phyloP scores from a whole-genome alignment of 2,113 vertebrate species.

The Zosterops hypoxanthus region DNA sequence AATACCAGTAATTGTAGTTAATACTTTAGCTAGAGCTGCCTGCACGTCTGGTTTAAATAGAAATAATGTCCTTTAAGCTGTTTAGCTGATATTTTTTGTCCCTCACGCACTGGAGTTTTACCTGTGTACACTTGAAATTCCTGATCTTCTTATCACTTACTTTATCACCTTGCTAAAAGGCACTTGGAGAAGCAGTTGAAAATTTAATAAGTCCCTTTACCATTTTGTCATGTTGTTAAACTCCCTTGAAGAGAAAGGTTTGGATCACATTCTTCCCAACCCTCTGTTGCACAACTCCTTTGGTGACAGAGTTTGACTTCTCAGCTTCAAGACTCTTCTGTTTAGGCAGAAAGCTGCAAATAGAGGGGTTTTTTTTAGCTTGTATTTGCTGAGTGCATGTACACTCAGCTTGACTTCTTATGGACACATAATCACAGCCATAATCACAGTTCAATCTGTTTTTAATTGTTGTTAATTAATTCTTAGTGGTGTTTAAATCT shows the following conservation, averaged over 20 bases:
- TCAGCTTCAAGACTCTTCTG: background rate
- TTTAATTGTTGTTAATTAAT: slow-evolving; percentile 1
- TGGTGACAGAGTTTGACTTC: background rate
- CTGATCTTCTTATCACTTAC: background rate
- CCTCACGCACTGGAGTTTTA: background rate
- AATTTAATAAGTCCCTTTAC: background rate
- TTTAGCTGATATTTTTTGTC: background rate
- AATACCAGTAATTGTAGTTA: background rate
- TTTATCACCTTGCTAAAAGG: background rate
- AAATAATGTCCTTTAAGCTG: background rate
- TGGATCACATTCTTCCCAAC: background rate
- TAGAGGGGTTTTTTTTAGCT: background rate
- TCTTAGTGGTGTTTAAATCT: background rate
- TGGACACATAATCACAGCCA: background rate
- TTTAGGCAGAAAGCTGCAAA: background rate
- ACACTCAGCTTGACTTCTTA: background rate
- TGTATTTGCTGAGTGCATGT: background rate
- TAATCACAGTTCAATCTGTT: background rate
- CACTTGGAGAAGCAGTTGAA: background rate
- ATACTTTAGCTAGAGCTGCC: background rate
- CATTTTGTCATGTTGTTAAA: background rate
- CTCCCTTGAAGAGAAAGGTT: background rate
- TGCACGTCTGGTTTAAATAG: background rate
- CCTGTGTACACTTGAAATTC: background rate
- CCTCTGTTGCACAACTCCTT: background rate